Percentiles rank a stretch among this genome's conserved stretches.
These are phyloP conservation scores for Amblyjoppa fuscipennis DNA, from an alignment of 2,888 invertebrate species.

Conservation along the genomic window DNA sequence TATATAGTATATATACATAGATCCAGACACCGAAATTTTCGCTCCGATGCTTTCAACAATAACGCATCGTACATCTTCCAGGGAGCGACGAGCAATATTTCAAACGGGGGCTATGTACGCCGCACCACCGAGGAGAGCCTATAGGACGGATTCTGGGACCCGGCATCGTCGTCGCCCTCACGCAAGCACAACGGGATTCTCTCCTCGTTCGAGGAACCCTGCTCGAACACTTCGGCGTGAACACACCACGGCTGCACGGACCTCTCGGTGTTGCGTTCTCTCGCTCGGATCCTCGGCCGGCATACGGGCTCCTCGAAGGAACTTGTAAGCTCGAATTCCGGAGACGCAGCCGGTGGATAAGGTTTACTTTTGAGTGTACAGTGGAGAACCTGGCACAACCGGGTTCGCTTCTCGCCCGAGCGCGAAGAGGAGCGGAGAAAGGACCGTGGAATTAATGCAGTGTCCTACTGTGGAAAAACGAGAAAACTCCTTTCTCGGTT, in stretches of 20 bases:
- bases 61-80: slow-evolving; percentile 83
- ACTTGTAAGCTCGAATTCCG: slow-evolving; percentile 31
- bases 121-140: slow-evolving; percentile 50
- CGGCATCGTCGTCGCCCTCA: slow-evolving; percentile 54
- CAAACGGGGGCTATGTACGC: slow-evolving; percentile 76
- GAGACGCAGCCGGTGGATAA: slow-evolving; percentile 22
- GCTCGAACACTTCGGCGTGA: slow-evolving; percentile 28
- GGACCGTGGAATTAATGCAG: neutral
- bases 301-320: slow-evolving; percentile 19
- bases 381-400: neutral
- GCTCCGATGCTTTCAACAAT: slow-evolving; percentile 84
- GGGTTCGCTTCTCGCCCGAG: neutral
- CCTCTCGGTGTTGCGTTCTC: slow-evolving; percentile 8
- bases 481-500: slow-evolving; percentile 6
- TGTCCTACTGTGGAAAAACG: neutral
- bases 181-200: slow-evolving; percentile 53
- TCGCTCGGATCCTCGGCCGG: neutral
- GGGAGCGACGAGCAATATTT: slow-evolving; percentile 83
- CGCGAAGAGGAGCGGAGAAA: neutral
- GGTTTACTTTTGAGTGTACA: slow-evolving; percentile 22
- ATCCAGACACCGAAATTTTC: slow-evolving; percentile 83
- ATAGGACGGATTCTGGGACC: slow-evolving; percentile 54
- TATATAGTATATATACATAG: slow-evolving; percentile 66
- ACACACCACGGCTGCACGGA: neutral
- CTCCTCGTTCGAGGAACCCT: slow-evolving; percentile 30